Conservation (phyloP, 64 coral and sea anemone species). For the Stichodactyla helianthus region DNA sequence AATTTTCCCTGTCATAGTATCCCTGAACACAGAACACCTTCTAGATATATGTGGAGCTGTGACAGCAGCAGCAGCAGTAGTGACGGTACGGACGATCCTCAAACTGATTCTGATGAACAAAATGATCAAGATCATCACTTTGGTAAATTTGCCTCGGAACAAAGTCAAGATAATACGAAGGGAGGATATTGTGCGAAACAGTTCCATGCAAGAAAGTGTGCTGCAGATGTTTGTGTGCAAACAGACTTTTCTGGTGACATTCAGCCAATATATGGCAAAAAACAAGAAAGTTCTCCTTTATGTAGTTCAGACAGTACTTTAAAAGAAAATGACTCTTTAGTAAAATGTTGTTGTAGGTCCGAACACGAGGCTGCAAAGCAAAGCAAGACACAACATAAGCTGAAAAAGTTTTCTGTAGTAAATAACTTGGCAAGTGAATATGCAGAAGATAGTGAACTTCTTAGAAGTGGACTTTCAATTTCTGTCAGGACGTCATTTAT, state of each 20-base stretch:
- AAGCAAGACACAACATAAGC: neutral
- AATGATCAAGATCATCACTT: neutral
- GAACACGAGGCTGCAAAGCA: neutral
- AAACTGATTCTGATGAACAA: neutral
- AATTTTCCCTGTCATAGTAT: neutral
- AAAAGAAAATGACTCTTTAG: neutral
- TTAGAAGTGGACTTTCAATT: neutral
- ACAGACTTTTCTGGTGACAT: constrained; percentile 11
- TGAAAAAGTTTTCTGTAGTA: neutral
- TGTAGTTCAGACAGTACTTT: constrained; percentile 18
- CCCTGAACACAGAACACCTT: neutral
- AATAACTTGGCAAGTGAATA: neutral
- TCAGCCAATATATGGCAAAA: neutral
- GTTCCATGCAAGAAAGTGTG: neutral
- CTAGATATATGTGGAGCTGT: neutral
- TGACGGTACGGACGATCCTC: neutral
- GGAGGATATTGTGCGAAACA: neutral
- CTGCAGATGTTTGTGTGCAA: constrained; percentile 10
- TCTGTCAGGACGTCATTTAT: constrained; percentile 13
- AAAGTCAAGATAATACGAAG: neutral
- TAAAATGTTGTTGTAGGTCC: constrained; percentile 2
- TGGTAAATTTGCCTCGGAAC: neutral
- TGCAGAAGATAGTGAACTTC: neutral
- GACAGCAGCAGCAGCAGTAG: neutral
- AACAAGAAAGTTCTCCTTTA: neutral